Base-by-base conservation (phyloP, 2,888 invertebrate species). In the Dione juno region DNA sequence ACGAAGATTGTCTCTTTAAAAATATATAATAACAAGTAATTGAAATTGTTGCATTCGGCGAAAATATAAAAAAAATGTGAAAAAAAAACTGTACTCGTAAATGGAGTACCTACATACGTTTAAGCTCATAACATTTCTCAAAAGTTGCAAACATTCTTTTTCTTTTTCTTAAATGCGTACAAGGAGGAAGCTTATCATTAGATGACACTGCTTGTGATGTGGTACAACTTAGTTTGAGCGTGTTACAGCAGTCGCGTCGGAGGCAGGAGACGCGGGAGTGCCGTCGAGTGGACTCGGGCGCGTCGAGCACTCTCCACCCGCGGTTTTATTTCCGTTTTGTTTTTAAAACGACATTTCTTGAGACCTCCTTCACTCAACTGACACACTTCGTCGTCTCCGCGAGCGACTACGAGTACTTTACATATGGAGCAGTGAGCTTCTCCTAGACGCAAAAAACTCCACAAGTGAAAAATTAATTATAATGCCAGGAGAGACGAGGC, bases 321-420 rank as follows among this genome's bases (percentile, higher is more conserved):
- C 58, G 65, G 53, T 66, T 69, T 72, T 59, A 64, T 68, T 67
- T 70, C 67, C 48, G 48, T 54, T 70, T 70, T 63, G 61, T 70
- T 70, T 70, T 70, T 61, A 54, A 61, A 70, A 70, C 61, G 66
- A 59, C 61, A 66, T 67, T 67, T 67, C 66, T 70, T 45, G 19
- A 70, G 67, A 57, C 16, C 48, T 63, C 52, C 59, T 63, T 19
- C 48, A 67, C 35, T 67, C 57, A 63, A 67, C 53, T 66, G 70
- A 67, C 67, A 67, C 35, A 67, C 63, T 67, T 63, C 67, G 48
- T 57, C 41, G 50, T 40, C 43, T 43, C n/a, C 40, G 40, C 37
- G 6, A 48, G 40, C 37, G 6, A 48, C 41, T 63, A 37, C 11
- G 28, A 16, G 13, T 40, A 37, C 53, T 59, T 59, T 59, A 8